phyloP scores from a whole-genome alignment of 2,113 vertebrate species.

The Festucalex cinctus region DNA sequence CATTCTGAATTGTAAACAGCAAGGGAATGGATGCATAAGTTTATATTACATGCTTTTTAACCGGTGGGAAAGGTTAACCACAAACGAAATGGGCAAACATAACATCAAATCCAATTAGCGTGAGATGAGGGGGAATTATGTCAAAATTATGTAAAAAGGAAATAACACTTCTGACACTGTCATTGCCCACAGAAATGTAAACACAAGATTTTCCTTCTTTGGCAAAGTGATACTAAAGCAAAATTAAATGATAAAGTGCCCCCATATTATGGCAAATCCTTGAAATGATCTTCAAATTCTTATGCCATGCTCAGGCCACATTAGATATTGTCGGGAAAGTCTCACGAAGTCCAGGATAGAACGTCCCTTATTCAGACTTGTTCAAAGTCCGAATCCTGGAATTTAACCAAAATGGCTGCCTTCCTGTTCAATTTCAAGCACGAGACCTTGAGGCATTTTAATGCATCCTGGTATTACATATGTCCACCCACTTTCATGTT shows the following conservation, averaged over 20 bases:
- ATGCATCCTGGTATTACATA: too few species aligned
- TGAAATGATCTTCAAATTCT: background rate
- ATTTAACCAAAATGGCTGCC: too few species aligned
- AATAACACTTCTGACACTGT: background rate
- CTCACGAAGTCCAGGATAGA: too few species aligned
- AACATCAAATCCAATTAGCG: background rate
- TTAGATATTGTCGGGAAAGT: too few species aligned
- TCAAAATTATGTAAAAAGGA: background rate
- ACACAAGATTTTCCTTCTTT: background rate
- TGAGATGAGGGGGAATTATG: too few species aligned
- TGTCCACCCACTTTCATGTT: too few species aligned
- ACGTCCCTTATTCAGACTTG: too few species aligned
- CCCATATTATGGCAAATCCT: background rate
- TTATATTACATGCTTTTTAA: conserved; percentile 13
- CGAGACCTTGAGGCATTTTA: too few species aligned
- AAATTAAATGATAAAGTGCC: conserved; percentile 3
- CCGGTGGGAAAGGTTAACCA: conserved; percentile 15
- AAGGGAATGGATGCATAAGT: background rate
- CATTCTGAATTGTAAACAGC: conserved; percentile 49
- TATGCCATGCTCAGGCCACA: too few species aligned
- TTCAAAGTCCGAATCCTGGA: too few species aligned
- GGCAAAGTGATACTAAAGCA: background rate
- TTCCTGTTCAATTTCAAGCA: too few species aligned
- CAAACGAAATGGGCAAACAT: background rate
- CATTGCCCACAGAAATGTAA: background rate